Conservation (phyloP, 2,888 invertebrate species). For the Limnephilus auricula region DNA sequence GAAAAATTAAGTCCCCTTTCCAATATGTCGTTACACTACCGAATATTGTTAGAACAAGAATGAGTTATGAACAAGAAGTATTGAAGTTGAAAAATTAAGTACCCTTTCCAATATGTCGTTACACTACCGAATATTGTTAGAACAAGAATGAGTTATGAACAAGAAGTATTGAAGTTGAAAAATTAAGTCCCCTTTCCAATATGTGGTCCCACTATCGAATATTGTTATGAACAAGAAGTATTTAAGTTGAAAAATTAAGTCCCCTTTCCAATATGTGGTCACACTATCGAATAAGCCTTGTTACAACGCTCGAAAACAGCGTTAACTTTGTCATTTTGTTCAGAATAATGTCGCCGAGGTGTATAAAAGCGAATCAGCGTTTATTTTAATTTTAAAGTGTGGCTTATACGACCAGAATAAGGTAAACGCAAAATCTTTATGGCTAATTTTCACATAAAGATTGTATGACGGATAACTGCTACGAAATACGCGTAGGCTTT, state of each 20-base stretch:
- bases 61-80: too few relatives aligned
- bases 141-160: neutral
- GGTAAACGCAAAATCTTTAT: neutral
- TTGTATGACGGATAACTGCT: neutral
- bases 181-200: too few relatives aligned
- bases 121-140: neutral
- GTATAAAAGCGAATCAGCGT: constrained; percentile 42
- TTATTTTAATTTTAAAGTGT: constrained; percentile 45
- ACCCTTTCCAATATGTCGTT: too few relatives aligned
- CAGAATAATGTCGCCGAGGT: constrained; percentile 3
- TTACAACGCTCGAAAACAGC: neutral
- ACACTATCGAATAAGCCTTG: neutral
- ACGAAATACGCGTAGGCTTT: neutral
- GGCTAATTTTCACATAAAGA: constrained; percentile 25
- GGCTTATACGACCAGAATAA: constrained; percentile 31
- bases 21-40: too few relatives aligned
- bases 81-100: too few relatives aligned
- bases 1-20: too few relatives aligned
- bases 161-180: too few relatives aligned
- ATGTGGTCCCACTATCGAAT: too few relatives aligned
- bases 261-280: neutral
- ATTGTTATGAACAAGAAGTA: neutral
- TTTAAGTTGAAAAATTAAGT: neutral
- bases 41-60: neutral
- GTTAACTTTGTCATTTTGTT: neutral